A percentile compares a stretch with the other conserved stretches of the same genome.
Evolutionary conservation across 2,113 vertebrate genomes (phyloP).

Genomic region (Silurus meridionalis): DNA sequence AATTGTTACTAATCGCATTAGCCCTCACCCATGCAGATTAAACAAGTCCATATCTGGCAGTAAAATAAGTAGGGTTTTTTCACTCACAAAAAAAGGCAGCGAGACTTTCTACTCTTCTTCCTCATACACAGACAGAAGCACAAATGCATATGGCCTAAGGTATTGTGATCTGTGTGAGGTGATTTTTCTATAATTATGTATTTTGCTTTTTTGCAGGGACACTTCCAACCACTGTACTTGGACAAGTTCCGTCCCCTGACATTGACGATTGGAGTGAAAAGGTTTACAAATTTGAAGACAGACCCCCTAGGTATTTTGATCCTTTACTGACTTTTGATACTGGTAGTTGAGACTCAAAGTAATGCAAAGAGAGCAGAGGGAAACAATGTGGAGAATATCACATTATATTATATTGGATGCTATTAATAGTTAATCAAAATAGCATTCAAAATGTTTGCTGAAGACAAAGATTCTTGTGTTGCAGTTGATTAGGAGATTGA

Average conservation of each 20-base stretch:
- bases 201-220: conserved; percentile 71
- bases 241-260: conserved; percentile 81
- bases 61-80: conserved; percentile 45
- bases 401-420: conserved; percentile 49
- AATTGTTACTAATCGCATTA: conserved; percentile 52
- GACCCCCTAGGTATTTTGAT: conserved; percentile 75
- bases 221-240: conserved; percentile 75
- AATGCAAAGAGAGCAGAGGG: conserved; percentile 37
- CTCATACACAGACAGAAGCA: conserved; percentile 11
- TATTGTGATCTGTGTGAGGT: conserved; percentile 46
- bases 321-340: conserved; percentile 47
- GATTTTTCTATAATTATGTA: conserved; percentile 49
- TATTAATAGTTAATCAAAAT: conserved; percentile 71
- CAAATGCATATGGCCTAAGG: conserved; percentile 46
- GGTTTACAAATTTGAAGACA: conserved; percentile 82
- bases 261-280: conserved; percentile 86
- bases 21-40: conserved; percentile 55
- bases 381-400: conserved; percentile 34
- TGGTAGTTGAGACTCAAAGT: conserved; percentile 56
- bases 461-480: conserved; percentile 51
- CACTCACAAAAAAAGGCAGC: conserved; percentile 55
- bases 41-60: conserved; percentile 54
- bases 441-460: conserved; percentile 65
- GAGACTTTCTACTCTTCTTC: conserved; percentile 24
- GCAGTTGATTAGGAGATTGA: conserved; percentile 59